Conservation (phyloP, 2,113 vertebrate genomes). For the Rattus rattus region DNA sequence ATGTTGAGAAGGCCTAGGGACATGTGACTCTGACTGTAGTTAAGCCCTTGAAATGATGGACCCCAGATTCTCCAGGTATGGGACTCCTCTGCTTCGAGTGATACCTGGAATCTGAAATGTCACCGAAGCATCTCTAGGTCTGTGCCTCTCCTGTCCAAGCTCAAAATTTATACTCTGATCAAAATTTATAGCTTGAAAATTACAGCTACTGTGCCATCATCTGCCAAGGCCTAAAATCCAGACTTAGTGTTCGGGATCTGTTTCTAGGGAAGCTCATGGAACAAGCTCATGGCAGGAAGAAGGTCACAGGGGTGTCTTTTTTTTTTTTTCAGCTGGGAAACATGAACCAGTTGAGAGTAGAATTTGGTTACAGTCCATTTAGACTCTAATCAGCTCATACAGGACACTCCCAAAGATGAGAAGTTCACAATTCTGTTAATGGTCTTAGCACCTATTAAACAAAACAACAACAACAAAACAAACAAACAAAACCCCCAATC, state of each 20-base stretch:
- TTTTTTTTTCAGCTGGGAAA: neutral
- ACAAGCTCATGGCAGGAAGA: neutral
- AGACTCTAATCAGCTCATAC: neutral
- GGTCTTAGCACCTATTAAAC: neutral
- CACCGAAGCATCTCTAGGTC: neutral
- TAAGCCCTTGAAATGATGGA: neutral
- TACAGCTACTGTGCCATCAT: neutral
- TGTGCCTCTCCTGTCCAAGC: neutral
- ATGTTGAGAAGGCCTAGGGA: neutral
- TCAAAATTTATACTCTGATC: neutral
- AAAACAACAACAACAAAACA: neutral
- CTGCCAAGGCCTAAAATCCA: neutral
- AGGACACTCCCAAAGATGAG: neutral
- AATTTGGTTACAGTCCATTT: neutral
- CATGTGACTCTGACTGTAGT: neutral
- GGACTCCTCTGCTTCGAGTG: neutral
- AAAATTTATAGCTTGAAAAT: too few species aligned
- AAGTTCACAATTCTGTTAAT: neutral
- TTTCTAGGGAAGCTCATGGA: neutral
- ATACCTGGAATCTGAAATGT: neutral
- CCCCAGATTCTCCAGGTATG: accelerated
- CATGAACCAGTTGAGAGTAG: neutral
- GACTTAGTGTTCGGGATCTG: neutral
- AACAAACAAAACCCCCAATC: neutral
- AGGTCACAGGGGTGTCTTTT: neutral